These are phyloP conservation scores for Narcine bancroftii DNA, from an alignment of 2,113 vertebrate genomes.

Conservation along the genomic window DNA sequence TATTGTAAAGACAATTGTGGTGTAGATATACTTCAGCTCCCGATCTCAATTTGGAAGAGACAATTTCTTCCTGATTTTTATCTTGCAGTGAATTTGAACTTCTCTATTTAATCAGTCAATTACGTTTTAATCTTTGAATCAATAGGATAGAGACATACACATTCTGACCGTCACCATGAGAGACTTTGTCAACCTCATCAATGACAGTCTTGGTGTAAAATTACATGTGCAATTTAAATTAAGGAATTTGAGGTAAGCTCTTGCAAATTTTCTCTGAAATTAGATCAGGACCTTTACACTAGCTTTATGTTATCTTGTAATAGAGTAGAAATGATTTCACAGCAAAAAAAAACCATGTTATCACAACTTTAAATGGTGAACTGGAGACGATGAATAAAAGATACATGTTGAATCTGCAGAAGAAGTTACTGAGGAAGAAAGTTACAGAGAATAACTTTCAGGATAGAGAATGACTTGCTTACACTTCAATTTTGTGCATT, in stretches of 20 bases:
- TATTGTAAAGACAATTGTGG: not conserved
- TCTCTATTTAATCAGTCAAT: not conserved
- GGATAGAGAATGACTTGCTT: no score
- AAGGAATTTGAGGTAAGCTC: not conserved
- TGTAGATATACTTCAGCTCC: not conserved
- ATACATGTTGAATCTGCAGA: not conserved
- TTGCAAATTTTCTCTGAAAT: not conserved
- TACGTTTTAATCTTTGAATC: not conserved
- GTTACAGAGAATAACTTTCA: not conserved
- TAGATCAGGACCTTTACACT: not conserved
- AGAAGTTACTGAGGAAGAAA: not conserved
- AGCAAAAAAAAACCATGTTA: not conserved
- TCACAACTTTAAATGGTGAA: not conserved
- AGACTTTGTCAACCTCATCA: not conserved
- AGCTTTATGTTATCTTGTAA: not conserved
- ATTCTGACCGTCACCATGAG: not conserved
- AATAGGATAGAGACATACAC: not conserved
- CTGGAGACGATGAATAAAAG: not conserved
- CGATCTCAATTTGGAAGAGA: not conserved
- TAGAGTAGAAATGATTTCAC: not conserved
- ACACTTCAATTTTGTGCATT: no score
- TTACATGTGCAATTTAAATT: not conserved
- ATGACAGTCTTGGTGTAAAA: not conserved
- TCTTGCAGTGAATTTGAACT: not conserved
- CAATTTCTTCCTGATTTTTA: not conserved